phyloP scores from a whole-genome alignment of 2,888 invertebrate species.

The Chaitophorus viminalis region DNA sequence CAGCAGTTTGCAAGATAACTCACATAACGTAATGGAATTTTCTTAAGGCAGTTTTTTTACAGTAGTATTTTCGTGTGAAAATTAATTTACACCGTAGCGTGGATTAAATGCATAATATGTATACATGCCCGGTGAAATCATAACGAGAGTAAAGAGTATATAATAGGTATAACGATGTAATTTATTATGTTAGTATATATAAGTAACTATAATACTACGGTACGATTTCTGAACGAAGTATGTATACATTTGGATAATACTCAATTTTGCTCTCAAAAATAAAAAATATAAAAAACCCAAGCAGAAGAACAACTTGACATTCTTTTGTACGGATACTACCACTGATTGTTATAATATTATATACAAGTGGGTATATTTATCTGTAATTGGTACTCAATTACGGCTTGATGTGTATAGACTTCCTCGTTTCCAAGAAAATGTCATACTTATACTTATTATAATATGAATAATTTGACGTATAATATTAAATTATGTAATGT shows the following conservation, averaged over 20 bases:
- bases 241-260: neutral
- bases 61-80: conserved; percentile 17
- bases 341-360: neutral
- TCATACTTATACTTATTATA: too few species aligned
- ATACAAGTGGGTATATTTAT: neutral
- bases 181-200: neutral
- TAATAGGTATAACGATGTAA: neutral
- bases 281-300: neutral
- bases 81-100: conserved; percentile 31
- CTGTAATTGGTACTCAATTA: neutral
- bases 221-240: neutral
- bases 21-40: conserved; percentile 45
- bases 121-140: neutral
- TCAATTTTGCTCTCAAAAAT: neutral
- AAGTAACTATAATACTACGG: neutral
- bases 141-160: neutral
- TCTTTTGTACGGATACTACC: neutral
- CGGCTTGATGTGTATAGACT: neutral
- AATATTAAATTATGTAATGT: neutral
- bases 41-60: conserved; percentile 3
- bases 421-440: too few species aligned
- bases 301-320: neutral
- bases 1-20: conserved; percentile 24
- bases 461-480: too few species aligned
- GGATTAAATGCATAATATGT: conserved; percentile 30